Base-by-base conservation (phyloP, 2,888 invertebrate species). In the Scaptomyza cyrtandrae region DNA sequence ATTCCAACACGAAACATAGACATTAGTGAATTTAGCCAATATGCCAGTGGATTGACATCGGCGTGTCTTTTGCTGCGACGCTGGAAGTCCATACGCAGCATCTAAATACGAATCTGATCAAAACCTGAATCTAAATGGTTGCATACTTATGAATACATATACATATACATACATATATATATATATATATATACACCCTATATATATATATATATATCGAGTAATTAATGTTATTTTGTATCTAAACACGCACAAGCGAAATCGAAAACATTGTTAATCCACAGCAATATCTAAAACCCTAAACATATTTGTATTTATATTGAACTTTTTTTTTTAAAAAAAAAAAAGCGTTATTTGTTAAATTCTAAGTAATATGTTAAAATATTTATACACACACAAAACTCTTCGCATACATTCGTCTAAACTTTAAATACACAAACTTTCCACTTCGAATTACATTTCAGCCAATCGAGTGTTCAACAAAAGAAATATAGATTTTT, bases 11-110 rank as follows among this genome's bases (percentile, higher is more conserved):
- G 97, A 90, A 95, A 96, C 6, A 93, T 97, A 60, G 94, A 95
- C 81, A 95, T 97, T 89, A 95, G 96, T 2, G 96, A 98, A 92
- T 93, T 98, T 78, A 94, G 96, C 43, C 96, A 96, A 92, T 94
- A 95, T 49, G 95, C 95, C 49, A 95, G 95, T 64, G 96, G 96
- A 48, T 93, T 98, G 70, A 95, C 96, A 64, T 96, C 97, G 46
- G 95, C 96, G 90, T 96, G 96, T 89, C 93, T 98, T 67, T 93
- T 98, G 88, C 94, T 98, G 71, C 89, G 91, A 61, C 90, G 91
- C 62, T 91, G 91, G 89, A 91, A 92, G 63, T 92, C 92, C 43
- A 92, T 92, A 79, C 88, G 92, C 61, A 92, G 90, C 73, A 89
- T 92, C 75, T 92, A 14, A 71, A 65, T 19, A 24, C 2, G 6